A percentile compares a stretch with the other conserved stretches of the same genome.
These are phyloP conservation scores for Microplitis mediator DNA, from an alignment of 1,140 invertebrate species.

Conservation along the genomic window DNA sequence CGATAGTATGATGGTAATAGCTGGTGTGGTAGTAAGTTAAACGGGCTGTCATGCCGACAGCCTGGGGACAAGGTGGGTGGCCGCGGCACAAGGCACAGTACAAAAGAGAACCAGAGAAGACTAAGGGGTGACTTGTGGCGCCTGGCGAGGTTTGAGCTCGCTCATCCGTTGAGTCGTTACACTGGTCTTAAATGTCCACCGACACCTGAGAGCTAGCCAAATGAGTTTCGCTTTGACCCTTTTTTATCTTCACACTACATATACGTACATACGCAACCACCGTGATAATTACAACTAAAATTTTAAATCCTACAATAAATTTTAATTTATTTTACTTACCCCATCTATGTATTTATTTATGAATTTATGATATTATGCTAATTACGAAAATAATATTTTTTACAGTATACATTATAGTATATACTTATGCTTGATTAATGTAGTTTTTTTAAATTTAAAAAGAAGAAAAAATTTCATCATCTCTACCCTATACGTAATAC, in stretches of 20 bases:
- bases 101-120: slow-evolving; percentile 3
- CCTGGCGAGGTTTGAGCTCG: slow-evolving; percentile 15
- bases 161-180: slow-evolving; percentile 28
- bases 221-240: neutral
- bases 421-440: too few species aligned
- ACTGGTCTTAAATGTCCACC: slow-evolving; percentile 19
- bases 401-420: too few species aligned
- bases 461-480: neutral
- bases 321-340: too few species aligned
- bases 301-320: neutral
- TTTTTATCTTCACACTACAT: neutral
- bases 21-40: slow-evolving; percentile 15
- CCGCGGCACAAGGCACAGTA: neutral
- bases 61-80: slow-evolving; percentile 25
- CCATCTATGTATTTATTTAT: too few species aligned
- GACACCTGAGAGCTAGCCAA: slow-evolving; percentile 13
- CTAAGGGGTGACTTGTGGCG: slow-evolving; percentile 23
- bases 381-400: too few species aligned
- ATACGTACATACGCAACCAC: too few species aligned
- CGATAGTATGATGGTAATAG: neutral
- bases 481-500: neutral
- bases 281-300: too few species aligned
- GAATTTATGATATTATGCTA: too few species aligned
- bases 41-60: slow-evolving; percentile 25
- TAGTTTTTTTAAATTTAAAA: neutral